phyloP scores from a whole-genome alignment of 2,113 vertebrate species.

The Ardeotis arabs region DNA sequence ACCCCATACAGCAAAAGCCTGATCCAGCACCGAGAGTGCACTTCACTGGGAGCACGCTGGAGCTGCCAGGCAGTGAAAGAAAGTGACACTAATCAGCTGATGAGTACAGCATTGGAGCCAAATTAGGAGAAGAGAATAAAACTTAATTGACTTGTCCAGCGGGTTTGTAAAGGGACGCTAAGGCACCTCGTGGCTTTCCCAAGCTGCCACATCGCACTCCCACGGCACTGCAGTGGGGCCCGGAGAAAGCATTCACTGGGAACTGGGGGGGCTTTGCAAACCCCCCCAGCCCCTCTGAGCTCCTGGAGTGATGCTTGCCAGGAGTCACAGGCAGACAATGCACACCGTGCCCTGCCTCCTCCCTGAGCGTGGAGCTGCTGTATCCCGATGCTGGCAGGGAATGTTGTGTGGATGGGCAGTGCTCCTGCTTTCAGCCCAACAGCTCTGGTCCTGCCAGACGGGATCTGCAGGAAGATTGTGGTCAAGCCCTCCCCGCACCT shows the following conservation, averaged over 20 bases:
- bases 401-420: background rate
- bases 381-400: background rate
- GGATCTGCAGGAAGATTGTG: background rate
- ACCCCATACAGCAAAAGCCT: background rate
- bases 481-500: background rate
- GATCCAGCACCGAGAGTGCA: background rate
- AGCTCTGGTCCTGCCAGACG: background rate
- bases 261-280: background rate
- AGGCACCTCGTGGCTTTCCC: background rate
- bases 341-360: background rate
- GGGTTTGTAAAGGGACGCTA: background rate
- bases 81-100: background rate
- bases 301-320: background rate
- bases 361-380: rapidly evolving
- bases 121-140: background rate
- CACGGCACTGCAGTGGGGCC: rapidly evolving
- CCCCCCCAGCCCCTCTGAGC: background rate
- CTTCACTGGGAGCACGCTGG: background rate
- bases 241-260: background rate
- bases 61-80: background rate
- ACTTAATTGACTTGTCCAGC: background rate
- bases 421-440: rapidly evolving
- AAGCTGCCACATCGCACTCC: background rate
- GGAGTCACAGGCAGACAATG: background rate
- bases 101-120: background rate